Conservation (phyloP, 1,140 invertebrate genomes). For the Dolichoris vasculosae region DNA sequence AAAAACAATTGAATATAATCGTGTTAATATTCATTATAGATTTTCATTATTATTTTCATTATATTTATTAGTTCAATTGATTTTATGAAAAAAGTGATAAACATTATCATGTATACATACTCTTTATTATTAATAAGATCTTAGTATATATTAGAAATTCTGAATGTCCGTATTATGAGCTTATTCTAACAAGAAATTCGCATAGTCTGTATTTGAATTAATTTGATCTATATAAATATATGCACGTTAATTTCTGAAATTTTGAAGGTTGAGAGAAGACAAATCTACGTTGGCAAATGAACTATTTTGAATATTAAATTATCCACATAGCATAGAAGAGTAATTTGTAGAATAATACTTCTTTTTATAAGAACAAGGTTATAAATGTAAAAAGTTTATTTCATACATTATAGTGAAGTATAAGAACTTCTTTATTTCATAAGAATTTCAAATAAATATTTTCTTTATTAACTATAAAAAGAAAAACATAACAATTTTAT, state of each 20-base stretch:
- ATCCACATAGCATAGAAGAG: neutral
- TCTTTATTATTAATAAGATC: neutral
- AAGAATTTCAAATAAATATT: too few species aligned
- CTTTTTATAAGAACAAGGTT: neutral
- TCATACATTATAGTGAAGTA: neutral
- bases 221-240: conserved; percentile 4
- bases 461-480: too few species aligned
- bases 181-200: neutral
- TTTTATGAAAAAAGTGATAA: neutral
- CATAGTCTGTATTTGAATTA: neutral
- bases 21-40: too few species aligned
- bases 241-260: conserved; percentile 32
- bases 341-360: conserved; percentile 2
- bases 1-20: too few species aligned
- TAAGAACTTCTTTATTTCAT: too few species aligned
- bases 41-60: neutral
- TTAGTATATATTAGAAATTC: neutral
- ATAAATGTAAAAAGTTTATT: neutral
- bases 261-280: conserved; percentile 25
- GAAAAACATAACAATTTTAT: too few species aligned
- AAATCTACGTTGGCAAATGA: conserved; percentile 3
- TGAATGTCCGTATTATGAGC: neutral
- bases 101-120: neutral
- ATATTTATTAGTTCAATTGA: neutral
- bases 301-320: conserved; percentile 18